These are phyloP conservation scores for Poecilia gillii DNA, from an alignment of 2,797 vertebrate species.

Conservation along the genomic window DNA sequence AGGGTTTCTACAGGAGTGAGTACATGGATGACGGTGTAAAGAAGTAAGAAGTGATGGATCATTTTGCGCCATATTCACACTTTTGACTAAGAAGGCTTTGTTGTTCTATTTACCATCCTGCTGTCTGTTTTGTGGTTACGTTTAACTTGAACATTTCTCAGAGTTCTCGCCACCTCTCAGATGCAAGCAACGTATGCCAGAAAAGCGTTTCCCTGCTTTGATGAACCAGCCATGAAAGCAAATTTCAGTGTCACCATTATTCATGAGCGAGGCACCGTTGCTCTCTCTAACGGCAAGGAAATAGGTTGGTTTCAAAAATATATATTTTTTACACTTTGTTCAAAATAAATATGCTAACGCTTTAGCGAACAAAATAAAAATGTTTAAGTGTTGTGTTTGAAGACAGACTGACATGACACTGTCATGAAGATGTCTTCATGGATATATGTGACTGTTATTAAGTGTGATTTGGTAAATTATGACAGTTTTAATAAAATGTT, in stretches of 20 bases:
- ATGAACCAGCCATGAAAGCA: conserved; percentile 95
- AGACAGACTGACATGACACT: too few relatives aligned
- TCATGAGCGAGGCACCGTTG: conserved; percentile 60
- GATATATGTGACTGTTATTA: not conserved
- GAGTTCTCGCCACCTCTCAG: conserved; percentile 92
- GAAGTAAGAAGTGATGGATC: conserved; percentile 78
- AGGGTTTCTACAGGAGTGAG: conserved; percentile 93
- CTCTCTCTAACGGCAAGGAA: conserved; percentile 88
- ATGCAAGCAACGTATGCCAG: conserved; percentile 91
- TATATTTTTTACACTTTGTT: not conserved
- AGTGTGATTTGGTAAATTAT: too few relatives aligned
- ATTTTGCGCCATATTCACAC: not conserved
- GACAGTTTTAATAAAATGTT: too few relatives aligned
- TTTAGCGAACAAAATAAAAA: not conserved
- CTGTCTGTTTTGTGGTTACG: conserved; percentile 17
- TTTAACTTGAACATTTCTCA: conserved; percentile 62
- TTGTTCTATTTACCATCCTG: not conserved
- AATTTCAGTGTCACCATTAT: conserved; percentile 85
- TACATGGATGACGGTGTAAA: conserved; percentile 70
- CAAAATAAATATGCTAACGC: not conserved
- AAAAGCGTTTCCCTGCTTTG: conserved; percentile 95
- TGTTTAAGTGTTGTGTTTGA: too few relatives aligned
- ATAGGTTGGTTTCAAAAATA: conserved; percentile 72
- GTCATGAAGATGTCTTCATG: not conserved
- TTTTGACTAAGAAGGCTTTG: not conserved